These are phyloP conservation scores for Drosophila yooni DNA, from an alignment of 2,888 invertebrate species.

Conservation along the genomic window DNA sequence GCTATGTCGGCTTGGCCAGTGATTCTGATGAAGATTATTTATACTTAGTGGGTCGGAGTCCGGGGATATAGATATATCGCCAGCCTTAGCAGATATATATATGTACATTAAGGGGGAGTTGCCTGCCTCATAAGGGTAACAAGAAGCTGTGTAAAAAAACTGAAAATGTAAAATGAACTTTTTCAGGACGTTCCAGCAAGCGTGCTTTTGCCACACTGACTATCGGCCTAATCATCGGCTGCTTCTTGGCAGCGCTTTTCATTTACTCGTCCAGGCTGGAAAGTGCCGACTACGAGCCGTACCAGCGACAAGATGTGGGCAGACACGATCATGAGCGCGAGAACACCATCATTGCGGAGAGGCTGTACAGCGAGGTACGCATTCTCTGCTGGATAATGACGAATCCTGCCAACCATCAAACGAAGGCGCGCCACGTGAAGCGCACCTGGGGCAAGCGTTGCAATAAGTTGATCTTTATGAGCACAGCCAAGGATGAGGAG, in stretches of 20 bases:
- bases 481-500: constrained; percentile 17
- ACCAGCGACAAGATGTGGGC: neutral
- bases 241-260: neutral
- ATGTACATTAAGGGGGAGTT: no score
- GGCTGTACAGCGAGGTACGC: constrained; percentile 7
- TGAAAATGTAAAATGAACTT: neutral
- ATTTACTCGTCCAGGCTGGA: neutral
- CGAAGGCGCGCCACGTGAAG: constrained; percentile 17
- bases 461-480: constrained; percentile 31
- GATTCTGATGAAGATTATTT: no score
- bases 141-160: neutral
- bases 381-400: constrained; percentile 28
- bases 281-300: neutral
- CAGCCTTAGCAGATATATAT: no score
- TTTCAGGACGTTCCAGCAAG: neutral
- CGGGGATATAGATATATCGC: no score
- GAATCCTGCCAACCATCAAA: constrained; percentile 4
- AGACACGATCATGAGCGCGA: neutral
- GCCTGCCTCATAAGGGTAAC: neutral
- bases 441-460: constrained; percentile 32
- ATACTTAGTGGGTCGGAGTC: no score
- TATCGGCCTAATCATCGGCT: neutral
- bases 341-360: neutral
- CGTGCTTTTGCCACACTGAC: neutral
- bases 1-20: no score